Evolutionary conservation across 2,797 vertebrate species (phyloP).

Genomic region (Takifugu rubripes): DNA sequence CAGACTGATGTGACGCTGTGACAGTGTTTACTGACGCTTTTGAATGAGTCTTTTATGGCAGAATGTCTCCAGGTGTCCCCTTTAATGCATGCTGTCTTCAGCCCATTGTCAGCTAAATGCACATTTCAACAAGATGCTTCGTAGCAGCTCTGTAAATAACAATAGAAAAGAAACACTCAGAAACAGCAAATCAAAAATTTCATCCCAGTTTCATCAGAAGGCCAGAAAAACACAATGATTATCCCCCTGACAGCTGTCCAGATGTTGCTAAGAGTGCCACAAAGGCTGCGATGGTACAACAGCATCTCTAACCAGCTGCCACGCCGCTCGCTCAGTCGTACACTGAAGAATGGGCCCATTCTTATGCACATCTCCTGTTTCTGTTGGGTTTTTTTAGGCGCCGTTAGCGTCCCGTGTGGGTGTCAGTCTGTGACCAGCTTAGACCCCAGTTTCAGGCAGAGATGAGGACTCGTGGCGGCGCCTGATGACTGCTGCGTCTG

Average conservation of each 20-base stretch:
- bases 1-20: too few species aligned
- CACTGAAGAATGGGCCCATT: conserved; percentile 66
- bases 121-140: too few species aligned
- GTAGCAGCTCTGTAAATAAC: too few species aligned
- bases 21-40: too few species aligned
- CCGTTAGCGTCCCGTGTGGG: conserved; percentile 45
- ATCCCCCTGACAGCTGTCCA: conserved; percentile 48
- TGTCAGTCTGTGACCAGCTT: conserved; percentile 24
- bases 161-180: neutral
- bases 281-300: conserved; percentile 30
- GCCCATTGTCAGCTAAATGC: too few species aligned
- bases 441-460: conserved; percentile 39
- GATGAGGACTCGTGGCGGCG: conserved; percentile 41
- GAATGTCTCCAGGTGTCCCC: too few species aligned
- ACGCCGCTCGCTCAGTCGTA: conserved; percentile 66
- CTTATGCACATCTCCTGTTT: conserved; percentile 65
- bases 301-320: conserved; percentile 56
- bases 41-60: too few species aligned
- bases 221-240: conserved; percentile 19
- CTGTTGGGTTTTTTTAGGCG: conserved; percentile 69
- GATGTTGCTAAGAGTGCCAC: conserved; percentile 47
- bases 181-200: conserved; percentile 6
- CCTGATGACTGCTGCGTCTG: conserved; percentile 1
- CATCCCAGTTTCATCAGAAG: conserved; percentile 14
- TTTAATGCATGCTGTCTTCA: too few species aligned